phyloP scores from a whole-genome alignment of 2,797 vertebrate species.

The Phataginus tetradactyla region DNA sequence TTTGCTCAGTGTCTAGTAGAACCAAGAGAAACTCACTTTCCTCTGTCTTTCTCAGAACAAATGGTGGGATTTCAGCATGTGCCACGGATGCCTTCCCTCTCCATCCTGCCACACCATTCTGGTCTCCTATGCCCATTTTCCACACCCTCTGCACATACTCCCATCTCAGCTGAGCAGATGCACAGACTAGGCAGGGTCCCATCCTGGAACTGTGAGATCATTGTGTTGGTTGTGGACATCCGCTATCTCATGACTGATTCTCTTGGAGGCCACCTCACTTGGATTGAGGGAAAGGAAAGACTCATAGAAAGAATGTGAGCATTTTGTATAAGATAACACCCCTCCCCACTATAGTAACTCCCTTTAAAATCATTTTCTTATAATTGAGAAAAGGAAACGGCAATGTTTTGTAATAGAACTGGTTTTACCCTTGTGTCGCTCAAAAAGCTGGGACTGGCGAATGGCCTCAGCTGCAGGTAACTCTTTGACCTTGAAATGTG shows the following conservation, averaged over 20 bases:
- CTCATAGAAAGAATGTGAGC: background rate
- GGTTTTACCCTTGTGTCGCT: background rate
- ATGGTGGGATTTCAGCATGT: background rate
- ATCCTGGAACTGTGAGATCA: background rate
- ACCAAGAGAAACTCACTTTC: background rate
- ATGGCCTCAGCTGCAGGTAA: background rate
- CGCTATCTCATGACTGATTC: background rate
- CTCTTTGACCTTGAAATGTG: background rate
- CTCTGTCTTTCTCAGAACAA: background rate
- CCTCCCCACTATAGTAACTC: background rate
- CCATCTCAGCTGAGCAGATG: background rate
- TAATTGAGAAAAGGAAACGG: background rate
- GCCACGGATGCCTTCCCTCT: background rate
- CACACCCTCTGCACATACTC: accelerated
- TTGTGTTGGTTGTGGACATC: background rate
- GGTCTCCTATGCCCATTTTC: accelerated
- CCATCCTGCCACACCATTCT: accelerated
- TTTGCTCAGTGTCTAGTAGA: background rate
- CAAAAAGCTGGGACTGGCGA: background rate
- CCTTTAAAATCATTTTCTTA: background rate
- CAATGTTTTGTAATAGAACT: background rate
- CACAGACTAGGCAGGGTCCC: background rate
- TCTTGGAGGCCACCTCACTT: background rate
- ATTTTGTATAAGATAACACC: background rate
- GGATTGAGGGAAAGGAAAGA: background rate